phyloP scores from a whole-genome alignment of 2,797 vertebrate genomes.

The Poecilia velifera region DNA sequence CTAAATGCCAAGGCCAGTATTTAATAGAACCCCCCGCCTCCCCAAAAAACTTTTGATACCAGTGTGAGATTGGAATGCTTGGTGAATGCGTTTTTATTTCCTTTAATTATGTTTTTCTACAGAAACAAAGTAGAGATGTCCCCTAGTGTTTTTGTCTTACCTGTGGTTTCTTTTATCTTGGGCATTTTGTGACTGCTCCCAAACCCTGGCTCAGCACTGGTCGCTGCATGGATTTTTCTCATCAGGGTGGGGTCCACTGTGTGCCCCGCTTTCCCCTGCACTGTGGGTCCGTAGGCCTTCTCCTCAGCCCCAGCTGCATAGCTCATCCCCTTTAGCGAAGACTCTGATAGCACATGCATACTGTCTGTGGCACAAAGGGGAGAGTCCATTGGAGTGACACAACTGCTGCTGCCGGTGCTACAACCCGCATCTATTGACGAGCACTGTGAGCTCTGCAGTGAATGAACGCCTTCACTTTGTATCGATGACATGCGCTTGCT shows the following conservation, averaged over 20 bases:
- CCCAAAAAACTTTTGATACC: background rate
- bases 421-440: slow-evolving; percentile 97
- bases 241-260: slow-evolving; percentile 87
- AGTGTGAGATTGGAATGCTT: background rate
- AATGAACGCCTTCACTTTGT: slow-evolving; percentile 93
- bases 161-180: slow-evolving; percentile 99
- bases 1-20: background rate
- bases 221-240: slow-evolving; percentile 88
- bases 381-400: slow-evolving; percentile 92
- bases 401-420: slow-evolving; percentile 91
- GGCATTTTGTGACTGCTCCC: slow-evolving; percentile 90
- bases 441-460: slow-evolving; percentile 94
- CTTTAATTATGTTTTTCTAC: background rate
- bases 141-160: slow-evolving; percentile 85
- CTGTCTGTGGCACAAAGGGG: slow-evolving; percentile 89
- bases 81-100: background rate
- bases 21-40: background rate
- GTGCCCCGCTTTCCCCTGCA: slow-evolving; percentile 82
- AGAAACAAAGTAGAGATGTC: background rate
- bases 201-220: slow-evolving; percentile 88
- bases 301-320: slow-evolving; percentile 85
- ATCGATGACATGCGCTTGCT: slow-evolving; percentile 94
- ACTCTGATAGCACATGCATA: slow-evolving; percentile 87
- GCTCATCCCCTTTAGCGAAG: slow-evolving; percentile 84
- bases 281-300: slow-evolving; percentile 81